Conservation (phyloP, 2,888 invertebrate species). For the Periphyllus acericola region DNA sequence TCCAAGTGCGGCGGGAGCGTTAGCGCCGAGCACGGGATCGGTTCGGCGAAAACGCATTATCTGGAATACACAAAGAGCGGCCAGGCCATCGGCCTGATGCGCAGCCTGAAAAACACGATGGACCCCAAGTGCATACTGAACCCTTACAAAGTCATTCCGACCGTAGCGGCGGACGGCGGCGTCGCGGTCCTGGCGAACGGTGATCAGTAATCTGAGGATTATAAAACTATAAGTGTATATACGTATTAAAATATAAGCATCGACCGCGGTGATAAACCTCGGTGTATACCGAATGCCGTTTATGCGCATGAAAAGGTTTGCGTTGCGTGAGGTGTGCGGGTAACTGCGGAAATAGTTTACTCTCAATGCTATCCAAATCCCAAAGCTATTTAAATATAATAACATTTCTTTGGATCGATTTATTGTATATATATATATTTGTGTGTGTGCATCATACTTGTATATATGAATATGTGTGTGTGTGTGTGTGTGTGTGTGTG, state of each 20-base stretch:
- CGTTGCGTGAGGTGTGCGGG: not conserved
- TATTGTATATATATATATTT: not conserved
- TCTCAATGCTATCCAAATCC: not conserved
- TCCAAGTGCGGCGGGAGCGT: conserved; percentile 83
- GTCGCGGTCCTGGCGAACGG: not conserved
- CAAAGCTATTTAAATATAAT: conserved; percentile 8
- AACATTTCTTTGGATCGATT: not conserved
- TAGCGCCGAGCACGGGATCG: conserved; percentile 97
- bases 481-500: not conserved
- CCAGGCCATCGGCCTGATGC: conserved; percentile 84
- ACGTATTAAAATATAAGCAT: not conserved
- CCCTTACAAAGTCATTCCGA: conserved; percentile 87
- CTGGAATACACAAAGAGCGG: conserved; percentile 80
- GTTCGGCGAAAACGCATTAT: conserved; percentile 84
- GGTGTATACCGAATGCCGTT: not conserved
- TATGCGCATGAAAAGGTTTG: not conserved
- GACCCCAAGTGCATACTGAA: conserved; percentile 95
- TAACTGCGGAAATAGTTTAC: not conserved
- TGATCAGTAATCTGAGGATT: not conserved
- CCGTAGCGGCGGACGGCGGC: conserved; percentile 65
- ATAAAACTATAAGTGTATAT: not conserved
- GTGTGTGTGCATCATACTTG: not conserved
- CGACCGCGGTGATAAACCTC: not conserved
- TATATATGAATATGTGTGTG: not conserved
- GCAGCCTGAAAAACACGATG: conserved; percentile 80